phyloP scores from a whole-genome alignment of 1,140 invertebrate genomes.

The Papilio polyxenes region DNA sequence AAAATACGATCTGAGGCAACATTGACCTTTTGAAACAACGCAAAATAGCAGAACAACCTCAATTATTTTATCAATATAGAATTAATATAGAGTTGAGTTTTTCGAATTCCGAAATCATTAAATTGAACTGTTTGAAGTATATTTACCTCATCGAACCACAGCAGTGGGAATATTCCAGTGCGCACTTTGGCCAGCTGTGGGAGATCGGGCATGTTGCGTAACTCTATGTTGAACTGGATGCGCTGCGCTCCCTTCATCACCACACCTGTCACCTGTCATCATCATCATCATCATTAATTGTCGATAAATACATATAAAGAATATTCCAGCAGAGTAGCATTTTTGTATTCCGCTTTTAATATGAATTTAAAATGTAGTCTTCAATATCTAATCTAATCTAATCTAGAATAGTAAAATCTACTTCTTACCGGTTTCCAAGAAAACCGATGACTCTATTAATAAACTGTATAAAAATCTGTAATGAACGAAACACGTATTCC shows the following conservation, averaged over 20 bases:
- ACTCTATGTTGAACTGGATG: conserved; percentile 81
- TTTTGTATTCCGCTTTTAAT: too few relatives aligned
- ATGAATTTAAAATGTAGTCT: too few relatives aligned
- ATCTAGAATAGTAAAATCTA: neutral
- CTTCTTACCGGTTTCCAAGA: neutral
- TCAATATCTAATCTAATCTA: neutral
- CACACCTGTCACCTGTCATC: conserved; percentile 77
- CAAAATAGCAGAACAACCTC: neutral
- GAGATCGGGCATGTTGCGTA: conserved; percentile 63
- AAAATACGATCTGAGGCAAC: too few relatives aligned
- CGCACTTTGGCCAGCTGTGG: conserved; percentile 70
- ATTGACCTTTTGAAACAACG: too few relatives aligned
- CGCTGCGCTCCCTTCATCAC: conserved; percentile 77
- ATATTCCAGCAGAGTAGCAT: too few relatives aligned
- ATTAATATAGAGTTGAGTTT: too few relatives aligned
- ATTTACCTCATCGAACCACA: conserved; percentile 82
- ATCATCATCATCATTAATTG: neutral
- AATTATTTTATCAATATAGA: too few relatives aligned
- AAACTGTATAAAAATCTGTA: neutral
- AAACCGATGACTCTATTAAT: neutral
- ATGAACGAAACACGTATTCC: neutral
- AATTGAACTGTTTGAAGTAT: neutral
- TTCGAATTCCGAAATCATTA: too few relatives aligned
- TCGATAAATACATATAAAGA: neutral
- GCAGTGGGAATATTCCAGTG: conserved; percentile 79